Base-by-base conservation (phyloP, 2,797 vertebrate genomes). In the Sus cebifrons region DNA sequence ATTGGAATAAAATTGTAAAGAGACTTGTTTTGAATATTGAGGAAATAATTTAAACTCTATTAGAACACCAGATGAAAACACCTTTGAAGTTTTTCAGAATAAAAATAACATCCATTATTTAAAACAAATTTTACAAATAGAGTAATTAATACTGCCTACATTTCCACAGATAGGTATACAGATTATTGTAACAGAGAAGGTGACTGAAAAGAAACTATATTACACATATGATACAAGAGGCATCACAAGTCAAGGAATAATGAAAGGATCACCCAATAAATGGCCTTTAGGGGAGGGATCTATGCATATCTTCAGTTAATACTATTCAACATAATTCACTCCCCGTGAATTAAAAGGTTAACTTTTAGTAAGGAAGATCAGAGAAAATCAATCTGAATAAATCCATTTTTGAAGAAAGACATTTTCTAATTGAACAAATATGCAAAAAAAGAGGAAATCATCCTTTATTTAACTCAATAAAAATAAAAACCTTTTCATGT, bases 1-100 rank as follows among this genome's bases (percentile, higher is more conserved):
- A 90, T 56, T 86, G 54, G 40, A 92, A 74, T 89, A 91, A 83
- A 97, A 74, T 15, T 83, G 1, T 52, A 89, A 92, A 58, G n/a
- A 18, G 23, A 91, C 60, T 16, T 11, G 52, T 58, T 92, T 88
- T 95, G 16, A 92, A 89, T 82, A 73, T 16, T 52, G 13, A 93
- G 20, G 29, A 71, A 84, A 77, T 81, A 86, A 86, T 79, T 86
- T 94, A 81, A 75, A 82, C 2, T 89, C 40, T 84, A 1, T 75
- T 81, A 89, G 25, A 82, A 82, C 68, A 86, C 7, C 44, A 81
- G 29, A 1, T 88, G 25, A 89, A 10, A 88, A 87, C 2, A 56
- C 25, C 9, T 78, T 73, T 81, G 36, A 74, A 86, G 21, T 12
- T 36, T 94, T 94, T 73, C 12, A 71, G 54, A 91, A 65, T 18